Percentiles rank a stretch among this genome's conserved stretches.
These are phyloP conservation scores for Homalodisca vitripennis DNA, from an alignment of 1,140 invertebrate species.

Conservation along the genomic window DNA sequence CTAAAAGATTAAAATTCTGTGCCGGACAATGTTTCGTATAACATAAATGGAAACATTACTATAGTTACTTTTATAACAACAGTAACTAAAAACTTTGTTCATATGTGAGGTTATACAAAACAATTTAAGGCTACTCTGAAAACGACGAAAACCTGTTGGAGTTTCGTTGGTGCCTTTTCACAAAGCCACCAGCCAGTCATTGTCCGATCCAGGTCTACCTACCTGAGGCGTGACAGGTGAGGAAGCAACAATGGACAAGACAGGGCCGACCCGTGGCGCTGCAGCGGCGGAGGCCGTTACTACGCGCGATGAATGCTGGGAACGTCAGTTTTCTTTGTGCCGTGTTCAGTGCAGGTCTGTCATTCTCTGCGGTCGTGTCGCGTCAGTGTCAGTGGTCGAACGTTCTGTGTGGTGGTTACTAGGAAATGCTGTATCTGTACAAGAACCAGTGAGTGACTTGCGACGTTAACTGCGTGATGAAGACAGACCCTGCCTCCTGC, in stretches of 20 bases:
- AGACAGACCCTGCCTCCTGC: not conserved
- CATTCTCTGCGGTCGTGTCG: not conserved
- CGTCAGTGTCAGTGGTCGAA: conserved; percentile 25
- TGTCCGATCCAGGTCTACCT: not conserved
- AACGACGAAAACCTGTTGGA: no score
- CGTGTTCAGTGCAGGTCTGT: not conserved
- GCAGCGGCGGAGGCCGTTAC: not conserved
- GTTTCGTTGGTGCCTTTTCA: no score
- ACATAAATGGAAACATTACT: no score
- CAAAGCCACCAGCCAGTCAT: no score
- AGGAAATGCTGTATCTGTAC: not conserved
- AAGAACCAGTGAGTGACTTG: not conserved
- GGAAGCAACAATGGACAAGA: not conserved
- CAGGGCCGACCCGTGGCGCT: not conserved
- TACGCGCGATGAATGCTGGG: conserved; percentile 18
- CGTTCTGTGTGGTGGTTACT: conserved; percentile 27
- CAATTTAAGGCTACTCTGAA: no score
- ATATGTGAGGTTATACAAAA: no score
- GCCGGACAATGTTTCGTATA: no score
- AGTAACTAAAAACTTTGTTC: no score
- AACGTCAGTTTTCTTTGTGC: conserved; percentile 30
- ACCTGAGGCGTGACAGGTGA: not conserved
- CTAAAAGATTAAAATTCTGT: no score
- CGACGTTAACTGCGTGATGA: conserved; percentile 7
- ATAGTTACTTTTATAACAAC: no score